Evolutionary conservation across 2,888 invertebrate species (phyloP), one percentile per base, ranked within the genome.

Genomic region (Boloria selene): DNA sequence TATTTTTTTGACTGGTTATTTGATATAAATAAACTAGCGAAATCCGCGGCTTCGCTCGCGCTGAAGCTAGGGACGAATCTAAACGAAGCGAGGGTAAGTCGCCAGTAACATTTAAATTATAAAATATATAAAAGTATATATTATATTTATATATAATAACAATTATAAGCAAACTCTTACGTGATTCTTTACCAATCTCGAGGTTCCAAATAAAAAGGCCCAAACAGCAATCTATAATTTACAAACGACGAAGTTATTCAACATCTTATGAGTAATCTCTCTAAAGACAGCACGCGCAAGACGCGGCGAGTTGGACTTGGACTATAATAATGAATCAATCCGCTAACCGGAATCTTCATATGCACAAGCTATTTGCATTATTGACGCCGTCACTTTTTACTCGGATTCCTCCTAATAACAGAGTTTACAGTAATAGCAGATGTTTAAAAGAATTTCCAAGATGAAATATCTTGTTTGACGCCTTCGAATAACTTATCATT

Each of bases 271-370:
- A 52, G 58, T 52, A 45, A 58, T 64, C 45, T 51, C 51, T 58
- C 45, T 26, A 64, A 64, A 52, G 56, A 54, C 54, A 45, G 62
- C 62, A 49, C 56, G 50, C 51, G 56, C 52, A 59, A 52, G 18
- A 64, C 74, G 73, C 62, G 10, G 67, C 65, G 63, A 69, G 45
- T 74, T 75, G 75, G 76, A 78, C 70, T 73, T 70, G 66, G 75
- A 77, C 70, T 73, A 75, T 75, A 75, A 77, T 75, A 76, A 78
- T 77, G 72, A 75, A 73, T 75, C 75, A 77, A 75, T 75, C 72
- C 65, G 56, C 64, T 42, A 50, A 66, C 64, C 63, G 67, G 67
- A 69, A 68, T 69, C 49, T 38, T 38, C 31, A 38, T 61, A 54
- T 67, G 55, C 66, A 60, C 61, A 56, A 67, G 66, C 31, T 64